Evolutionary conservation across 2,797 vertebrate genomes (phyloP), one percentile per base, ranked within the genome.

Genomic region (Sebastes minor): DNA sequence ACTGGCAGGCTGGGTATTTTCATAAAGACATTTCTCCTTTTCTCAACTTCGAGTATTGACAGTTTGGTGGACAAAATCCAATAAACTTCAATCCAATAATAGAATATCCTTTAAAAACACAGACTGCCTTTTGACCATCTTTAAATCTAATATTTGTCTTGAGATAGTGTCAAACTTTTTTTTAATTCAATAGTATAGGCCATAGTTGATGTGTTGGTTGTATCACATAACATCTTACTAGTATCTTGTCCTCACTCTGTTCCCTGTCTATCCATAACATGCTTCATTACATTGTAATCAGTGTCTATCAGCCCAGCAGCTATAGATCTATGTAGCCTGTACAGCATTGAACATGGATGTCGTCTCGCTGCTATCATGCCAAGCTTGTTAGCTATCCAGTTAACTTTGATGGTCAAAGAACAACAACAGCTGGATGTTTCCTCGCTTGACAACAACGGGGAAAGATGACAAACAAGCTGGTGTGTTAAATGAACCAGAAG

Each of bases 351-450:
- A 52, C 32, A 76, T 18, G 22, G 59, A 71, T 57, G 33, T 2
- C 66, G 55, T 16, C 22, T 63, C 64, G 2, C 2, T 14, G 52
- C 49, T 20, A 25, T 27, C 3, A 8, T 27, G 11, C 33, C 67
- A 74, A 80, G n/a, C 83, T 53, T 38, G 61, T 49, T 88, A 85
- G 82, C 74, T 49, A 32, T 28, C 66, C 42, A 20, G 23, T 55
- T n/a, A 5, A 25, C 23, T 68, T 27, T 4, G 1, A 11, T 1
- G 5, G 27, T 32, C 22, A 30, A 78, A 61, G n/a, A 28, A 28
- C 27, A 32, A 60, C 4, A 9, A 16, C 7, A 27, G 23, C 57
- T 13, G 60, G 5, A 18, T n/a, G 1, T 13, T 8, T 35, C 20
- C 6, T 13, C 22, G 7, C 22, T 71, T 86, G 74, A 73, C 74